Evolutionary conservation across 2,113 vertebrate species (phyloP).

Genomic region (Phainopepla nitens): DNA sequence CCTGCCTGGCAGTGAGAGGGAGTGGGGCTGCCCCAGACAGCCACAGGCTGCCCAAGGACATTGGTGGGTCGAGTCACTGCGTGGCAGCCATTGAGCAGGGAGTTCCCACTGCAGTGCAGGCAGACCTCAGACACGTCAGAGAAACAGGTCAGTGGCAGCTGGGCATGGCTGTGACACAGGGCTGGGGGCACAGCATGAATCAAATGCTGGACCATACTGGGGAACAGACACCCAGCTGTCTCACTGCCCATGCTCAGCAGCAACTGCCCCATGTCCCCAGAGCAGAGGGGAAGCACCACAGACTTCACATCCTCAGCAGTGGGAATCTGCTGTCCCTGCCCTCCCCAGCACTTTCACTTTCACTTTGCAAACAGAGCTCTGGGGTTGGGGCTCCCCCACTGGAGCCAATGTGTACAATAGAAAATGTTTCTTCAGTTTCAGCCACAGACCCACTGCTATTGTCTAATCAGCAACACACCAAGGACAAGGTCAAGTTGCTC

Average conservation of each 20-base stretch:
- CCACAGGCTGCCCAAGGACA: fast-evolving
- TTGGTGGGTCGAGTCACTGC: fast-evolving
- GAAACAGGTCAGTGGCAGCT: background rate
- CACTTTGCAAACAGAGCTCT: background rate
- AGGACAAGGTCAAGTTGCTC: background rate
- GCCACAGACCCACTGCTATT: background rate
- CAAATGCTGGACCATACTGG: background rate
- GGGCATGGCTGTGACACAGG: background rate
- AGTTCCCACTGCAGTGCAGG: background rate
- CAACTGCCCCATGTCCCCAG: fast-evolving
- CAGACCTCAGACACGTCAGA: background rate
- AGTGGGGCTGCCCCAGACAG: background rate
- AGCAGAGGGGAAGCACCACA: background rate
- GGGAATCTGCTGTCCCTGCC: background rate
- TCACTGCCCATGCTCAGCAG: fast-evolving
- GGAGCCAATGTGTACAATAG: fast-evolving
- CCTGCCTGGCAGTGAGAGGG: background rate
- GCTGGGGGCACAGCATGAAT: fast-evolving
- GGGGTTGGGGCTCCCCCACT: background rate
- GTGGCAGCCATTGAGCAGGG: background rate
- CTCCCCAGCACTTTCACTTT: background rate
- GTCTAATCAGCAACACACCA: background rate
- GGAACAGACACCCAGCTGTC: background rate
- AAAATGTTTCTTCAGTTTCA: background rate
- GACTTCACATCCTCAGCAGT: background rate